phyloP scores from a whole-genome alignment of 1,140 invertebrate species.

The Rhynchophorus ferrugineus region DNA sequence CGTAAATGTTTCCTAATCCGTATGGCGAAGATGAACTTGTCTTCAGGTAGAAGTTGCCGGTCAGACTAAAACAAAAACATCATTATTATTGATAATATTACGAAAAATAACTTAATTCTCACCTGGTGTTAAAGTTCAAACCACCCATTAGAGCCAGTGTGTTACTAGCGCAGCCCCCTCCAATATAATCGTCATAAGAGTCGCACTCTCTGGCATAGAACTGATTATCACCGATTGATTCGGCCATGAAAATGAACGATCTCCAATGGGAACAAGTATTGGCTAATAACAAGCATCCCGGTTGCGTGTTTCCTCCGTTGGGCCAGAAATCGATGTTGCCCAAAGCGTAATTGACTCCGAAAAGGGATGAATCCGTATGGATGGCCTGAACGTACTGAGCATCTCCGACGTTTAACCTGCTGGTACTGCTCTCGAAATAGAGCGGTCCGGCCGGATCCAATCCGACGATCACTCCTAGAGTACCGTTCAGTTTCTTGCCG shows the following conservation, averaged over 20 bases:
- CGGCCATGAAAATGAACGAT: background rate
- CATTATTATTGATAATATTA: too few species aligned
- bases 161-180: background rate
- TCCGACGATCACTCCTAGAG: constrained; percentile 36
- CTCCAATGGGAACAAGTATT: background rate
- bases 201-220: background rate
- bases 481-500: constrained; percentile 41
- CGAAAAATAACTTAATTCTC: too few species aligned
- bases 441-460: constrained; percentile 50
- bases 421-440: constrained; percentile 27
- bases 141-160: background rate
- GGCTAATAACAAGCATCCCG: background rate
- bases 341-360: constrained; percentile 47
- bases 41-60: too few species aligned
- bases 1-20: too few species aligned
- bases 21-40: too few species aligned
- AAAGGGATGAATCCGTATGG: constrained; percentile 57
- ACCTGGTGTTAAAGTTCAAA: background rate
- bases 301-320: constrained; percentile 50
- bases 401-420: background rate
- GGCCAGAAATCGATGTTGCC: constrained; percentile 63
- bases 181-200: background rate
- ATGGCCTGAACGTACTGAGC: constrained; percentile 37
- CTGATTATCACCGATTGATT: background rate
- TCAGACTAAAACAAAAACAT: too few species aligned